phyloP scores from a whole-genome alignment of 2,113 vertebrate genomes.

The Melospiza georgiana region DNA sequence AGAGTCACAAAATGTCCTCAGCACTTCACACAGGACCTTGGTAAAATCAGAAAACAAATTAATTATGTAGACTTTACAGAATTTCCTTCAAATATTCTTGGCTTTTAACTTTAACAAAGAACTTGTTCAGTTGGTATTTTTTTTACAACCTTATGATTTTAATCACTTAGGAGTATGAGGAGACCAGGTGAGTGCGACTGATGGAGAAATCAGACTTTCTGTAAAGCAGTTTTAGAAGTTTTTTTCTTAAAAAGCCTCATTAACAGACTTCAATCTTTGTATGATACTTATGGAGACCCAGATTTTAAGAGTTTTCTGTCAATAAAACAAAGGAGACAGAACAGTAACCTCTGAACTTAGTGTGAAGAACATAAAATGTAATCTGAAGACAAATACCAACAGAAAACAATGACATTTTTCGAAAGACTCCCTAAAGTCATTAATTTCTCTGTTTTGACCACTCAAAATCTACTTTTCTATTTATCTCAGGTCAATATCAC shows the following conservation, averaged over 20 bases:
- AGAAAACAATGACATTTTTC: background rate
- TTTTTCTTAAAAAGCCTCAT: background rate
- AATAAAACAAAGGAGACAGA: constrained; percentile 12
- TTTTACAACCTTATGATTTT: background rate
- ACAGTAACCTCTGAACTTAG: background rate
- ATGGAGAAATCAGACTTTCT: background rate
- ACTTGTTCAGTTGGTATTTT: background rate
- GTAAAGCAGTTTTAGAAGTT: background rate
- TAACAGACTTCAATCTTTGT: background rate
- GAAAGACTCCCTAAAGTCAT: background rate
- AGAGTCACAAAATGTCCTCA: background rate
- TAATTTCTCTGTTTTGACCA: background rate
- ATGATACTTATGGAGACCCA: constrained; percentile 4
- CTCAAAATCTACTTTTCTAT: background rate
- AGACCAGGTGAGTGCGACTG: background rate
- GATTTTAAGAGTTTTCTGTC: constrained; percentile 21
- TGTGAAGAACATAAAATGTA: background rate
- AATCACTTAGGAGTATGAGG: background rate
- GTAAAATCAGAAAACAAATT: background rate
- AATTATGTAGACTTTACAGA: background rate
- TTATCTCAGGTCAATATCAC: background rate
- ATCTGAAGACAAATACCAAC: constrained; percentile 11
- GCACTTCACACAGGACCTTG: background rate
- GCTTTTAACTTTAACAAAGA: background rate
- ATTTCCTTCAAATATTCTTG: background rate